These are phyloP conservation scores for Sebastes goodei DNA, from an alignment of 2,797 vertebrate genomes.

Conservation along the genomic window DNA sequence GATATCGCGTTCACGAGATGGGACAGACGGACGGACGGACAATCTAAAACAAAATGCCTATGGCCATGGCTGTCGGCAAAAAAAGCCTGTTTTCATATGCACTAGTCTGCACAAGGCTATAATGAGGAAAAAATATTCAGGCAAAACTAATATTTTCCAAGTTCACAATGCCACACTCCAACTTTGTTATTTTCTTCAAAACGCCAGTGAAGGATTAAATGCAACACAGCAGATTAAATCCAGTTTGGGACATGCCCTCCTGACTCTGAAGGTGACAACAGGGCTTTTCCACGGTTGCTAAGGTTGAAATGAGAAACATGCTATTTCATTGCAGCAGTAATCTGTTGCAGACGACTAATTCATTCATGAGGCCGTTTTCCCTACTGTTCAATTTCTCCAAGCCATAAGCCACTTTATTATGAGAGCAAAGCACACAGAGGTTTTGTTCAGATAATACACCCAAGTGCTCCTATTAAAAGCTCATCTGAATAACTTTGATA, in stretches of 20 bases:
- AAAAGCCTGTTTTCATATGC: neutral
- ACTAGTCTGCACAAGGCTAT: too few species aligned
- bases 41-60: neutral
- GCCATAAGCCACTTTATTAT: constrained; percentile 64
- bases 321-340: constrained; percentile 70
- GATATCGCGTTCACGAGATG: too few species aligned
- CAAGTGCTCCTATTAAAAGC: constrained; percentile 62
- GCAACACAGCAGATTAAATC: constrained; percentile 33
- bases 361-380: constrained; percentile 72
- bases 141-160: neutral
- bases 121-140: neutral
- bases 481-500: constrained; percentile 59
- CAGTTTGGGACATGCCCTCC: neutral
- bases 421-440: constrained; percentile 43
- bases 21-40: too few species aligned
- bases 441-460: constrained; percentile 59
- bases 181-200: constrained; percentile 11
- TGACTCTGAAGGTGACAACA: constrained; percentile 53
- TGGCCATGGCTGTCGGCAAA: neutral
- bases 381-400: constrained; percentile 62
- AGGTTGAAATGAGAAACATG: constrained; percentile 50
- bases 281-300: constrained; percentile 31
- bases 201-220: constrained; percentile 35
- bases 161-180: neutral
- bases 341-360: constrained; percentile 76